phyloP scores from a whole-genome alignment of 2,113 vertebrate genomes.

The Leiothrix lutea region DNA sequence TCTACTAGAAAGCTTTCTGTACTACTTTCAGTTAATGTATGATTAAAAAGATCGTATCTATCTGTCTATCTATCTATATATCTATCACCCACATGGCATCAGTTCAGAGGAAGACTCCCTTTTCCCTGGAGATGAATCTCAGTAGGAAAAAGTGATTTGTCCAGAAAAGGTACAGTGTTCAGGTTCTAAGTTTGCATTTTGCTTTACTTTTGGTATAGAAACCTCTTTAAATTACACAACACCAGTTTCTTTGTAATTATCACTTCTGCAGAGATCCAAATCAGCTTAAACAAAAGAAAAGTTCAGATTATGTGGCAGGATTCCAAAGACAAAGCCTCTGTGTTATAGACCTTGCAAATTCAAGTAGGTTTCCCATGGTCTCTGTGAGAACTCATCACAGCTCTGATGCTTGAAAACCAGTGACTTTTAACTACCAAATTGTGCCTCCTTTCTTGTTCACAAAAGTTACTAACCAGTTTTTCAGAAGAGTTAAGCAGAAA shows the following conservation, averaged over 20 bases:
- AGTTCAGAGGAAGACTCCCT: not conserved
- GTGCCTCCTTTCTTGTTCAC: not conserved
- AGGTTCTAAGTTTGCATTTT: not conserved
- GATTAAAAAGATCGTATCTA: not conserved
- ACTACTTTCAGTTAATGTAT: not conserved
- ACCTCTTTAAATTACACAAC: not conserved
- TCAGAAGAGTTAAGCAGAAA: conserved; percentile 9
- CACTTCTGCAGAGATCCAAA: not conserved
- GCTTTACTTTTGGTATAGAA: not conserved
- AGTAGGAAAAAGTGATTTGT: not conserved
- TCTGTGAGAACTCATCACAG: not conserved
- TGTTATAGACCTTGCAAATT: not conserved
- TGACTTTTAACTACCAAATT: conserved; percentile 10
- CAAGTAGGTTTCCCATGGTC: not conserved
- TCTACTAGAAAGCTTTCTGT: not conserved
- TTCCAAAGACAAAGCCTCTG: not conserved
- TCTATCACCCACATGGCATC: not conserved
- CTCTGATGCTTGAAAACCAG: not conserved
- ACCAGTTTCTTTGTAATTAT: not conserved
- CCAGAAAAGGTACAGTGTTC: not conserved
- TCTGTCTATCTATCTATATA: not conserved
- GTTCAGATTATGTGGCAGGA: not conserved
- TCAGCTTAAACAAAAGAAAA: not conserved
- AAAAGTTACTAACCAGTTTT: conserved; percentile 10
- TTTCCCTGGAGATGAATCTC: not conserved